Percentiles rank a stretch among this genome's conserved stretches.
These are phyloP conservation scores for Phenacoccus solenopsis DNA, from an alignment of 1,140 invertebrate genomes.

Conservation along the genomic window DNA sequence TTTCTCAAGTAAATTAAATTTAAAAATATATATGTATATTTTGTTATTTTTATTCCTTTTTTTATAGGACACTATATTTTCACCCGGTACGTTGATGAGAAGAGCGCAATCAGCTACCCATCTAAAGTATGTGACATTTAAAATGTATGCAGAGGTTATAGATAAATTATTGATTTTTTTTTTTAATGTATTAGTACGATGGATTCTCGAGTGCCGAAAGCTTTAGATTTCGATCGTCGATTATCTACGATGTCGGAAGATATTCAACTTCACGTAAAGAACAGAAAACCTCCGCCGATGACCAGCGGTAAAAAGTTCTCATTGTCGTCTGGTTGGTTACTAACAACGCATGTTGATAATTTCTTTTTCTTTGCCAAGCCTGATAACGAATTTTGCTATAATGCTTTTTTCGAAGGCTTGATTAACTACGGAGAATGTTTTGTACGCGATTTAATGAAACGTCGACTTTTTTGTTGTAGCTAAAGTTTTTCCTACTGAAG, in stretches of 20 bases:
- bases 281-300: background rate
- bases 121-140: background rate
- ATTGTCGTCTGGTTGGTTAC: constrained; percentile 25
- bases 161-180: background rate
- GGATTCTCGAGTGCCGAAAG: background rate
- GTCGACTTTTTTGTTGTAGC: constrained; percentile 23
- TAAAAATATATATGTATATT: background rate
- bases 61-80: background rate
- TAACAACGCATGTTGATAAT: constrained; percentile 18
- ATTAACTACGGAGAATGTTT: background rate
- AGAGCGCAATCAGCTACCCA: background rate
- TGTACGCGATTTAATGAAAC: background rate
- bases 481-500: constrained; percentile 33
- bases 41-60: background rate
- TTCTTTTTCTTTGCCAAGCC: no score
- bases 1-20: no score
- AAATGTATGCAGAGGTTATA: background rate
- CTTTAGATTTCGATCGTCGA: background rate
- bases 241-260: constrained; percentile 5
- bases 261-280: background rate
- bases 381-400: no score
- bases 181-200: background rate
- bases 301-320: constrained; percentile 13
- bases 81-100: background rate
- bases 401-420: constrained; percentile 12